Evolutionary conservation across 1,140 invertebrate species (phyloP).

Genomic region (Cotesia chilonis): DNA sequence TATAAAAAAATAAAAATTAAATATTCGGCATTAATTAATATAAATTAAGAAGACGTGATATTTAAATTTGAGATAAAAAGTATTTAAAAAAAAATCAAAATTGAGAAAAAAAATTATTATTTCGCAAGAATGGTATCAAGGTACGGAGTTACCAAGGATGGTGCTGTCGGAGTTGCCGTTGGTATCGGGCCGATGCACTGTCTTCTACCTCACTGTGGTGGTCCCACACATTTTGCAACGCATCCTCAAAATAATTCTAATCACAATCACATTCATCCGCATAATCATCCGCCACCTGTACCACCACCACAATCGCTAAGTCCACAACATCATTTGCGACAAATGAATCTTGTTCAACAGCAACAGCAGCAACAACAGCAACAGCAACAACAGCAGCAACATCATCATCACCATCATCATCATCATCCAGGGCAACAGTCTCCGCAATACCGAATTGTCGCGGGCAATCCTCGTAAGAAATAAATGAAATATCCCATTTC

Average conservation of each 20-base stretch:
- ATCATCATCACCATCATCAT: slow-evolving; percentile 55
- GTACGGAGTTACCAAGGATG: slow-evolving; percentile 59
- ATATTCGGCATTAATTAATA: not conserved
- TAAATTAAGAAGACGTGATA: not conserved
- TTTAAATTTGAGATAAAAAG: slow-evolving; percentile 1
- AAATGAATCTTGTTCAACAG: slow-evolving; percentile 54
- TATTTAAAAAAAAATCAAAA: slow-evolving; percentile 21
- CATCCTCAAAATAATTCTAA: slow-evolving; percentile 56
- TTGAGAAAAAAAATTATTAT: slow-evolving; percentile 11
- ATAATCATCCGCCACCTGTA: slow-evolving; percentile 53
- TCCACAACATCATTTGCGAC: slow-evolving; percentile 56
- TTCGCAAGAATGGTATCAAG: slow-evolving; percentile 56
- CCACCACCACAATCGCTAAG: slow-evolving; percentile 50
- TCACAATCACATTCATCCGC: slow-evolving; percentile 59
- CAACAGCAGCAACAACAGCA: slow-evolving; percentile 54
- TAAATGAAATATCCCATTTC: slow-evolving; percentile 6
- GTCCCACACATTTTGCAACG: slow-evolving; percentile 54
- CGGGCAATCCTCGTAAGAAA: slow-evolving; percentile 55
- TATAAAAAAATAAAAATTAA: too few relatives aligned
- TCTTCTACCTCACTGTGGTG: slow-evolving; percentile 56
- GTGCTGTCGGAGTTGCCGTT: slow-evolving; percentile 57
- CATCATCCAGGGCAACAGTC: slow-evolving; percentile 51
- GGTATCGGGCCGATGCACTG: slow-evolving; percentile 59
- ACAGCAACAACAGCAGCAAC: slow-evolving; percentile 55
- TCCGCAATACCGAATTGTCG: slow-evolving; percentile 57